Evolutionary conservation across 2,888 invertebrate species (phyloP), one percentile per base, ranked within the genome.

Genomic region (Latrodectus hesperus): DNA sequence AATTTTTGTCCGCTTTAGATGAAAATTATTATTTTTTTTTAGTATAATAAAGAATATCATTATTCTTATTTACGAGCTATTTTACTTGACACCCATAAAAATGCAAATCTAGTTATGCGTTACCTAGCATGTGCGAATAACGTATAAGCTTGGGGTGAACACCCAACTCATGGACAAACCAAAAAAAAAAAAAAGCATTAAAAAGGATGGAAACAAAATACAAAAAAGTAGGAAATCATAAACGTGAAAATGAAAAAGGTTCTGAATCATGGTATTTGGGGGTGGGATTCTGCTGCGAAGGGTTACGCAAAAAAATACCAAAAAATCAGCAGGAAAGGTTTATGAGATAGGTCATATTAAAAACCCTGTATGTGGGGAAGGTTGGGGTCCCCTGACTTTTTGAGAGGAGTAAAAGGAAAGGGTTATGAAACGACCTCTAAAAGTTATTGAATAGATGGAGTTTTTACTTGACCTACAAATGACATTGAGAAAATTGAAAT

Each of bases 371-470:
- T 49, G 53, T 68, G 60, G 51, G 67, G 53, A 17, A 73, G 55
- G 78, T 67, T 70, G 17, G 22, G 65, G 55, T 73, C 51, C 53
- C 51, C 77, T 67, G 26, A 16, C 67, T 55, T 65, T 65, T n/a
- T 26, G 52, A 67, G 38, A 17, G 82, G 82, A 75, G n/a, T 16
- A 81, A 81, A 82, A 82, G 86, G 77, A 87, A 87, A 87, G 86
- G 86, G 86, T 81, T 87, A n/a, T 38, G 60, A 64, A 26, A 75
- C 75, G 80, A 81, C 86, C 86, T 81, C 76, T 81, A 77, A 72
- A 67, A 77, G 86, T 81, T 81, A 87, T 87, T 82, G 86, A 80
- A 72, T 77, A 55, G 65, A 64, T 67, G 53, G n/a, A 22, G 51
- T 72, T 64, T 53, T 82, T 53, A 60, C 73, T 22, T 87, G 75